Conservation (phyloP, 1,140 invertebrate genomes). For the Eueides isabella region DNA sequence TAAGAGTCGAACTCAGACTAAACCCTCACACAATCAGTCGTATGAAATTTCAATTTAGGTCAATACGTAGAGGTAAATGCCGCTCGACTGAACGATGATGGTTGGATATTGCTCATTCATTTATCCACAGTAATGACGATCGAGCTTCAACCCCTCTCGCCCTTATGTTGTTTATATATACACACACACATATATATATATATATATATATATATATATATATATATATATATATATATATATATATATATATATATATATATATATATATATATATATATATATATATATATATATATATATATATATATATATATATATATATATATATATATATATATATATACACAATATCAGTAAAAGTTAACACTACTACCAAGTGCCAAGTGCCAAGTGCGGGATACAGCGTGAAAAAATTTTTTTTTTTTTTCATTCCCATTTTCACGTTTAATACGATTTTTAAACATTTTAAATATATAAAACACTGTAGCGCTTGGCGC, state of each 20-base stretch:
- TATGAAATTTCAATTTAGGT: constrained; percentile 8
- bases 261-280: neutral
- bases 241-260: neutral
- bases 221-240: neutral
- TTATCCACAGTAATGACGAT: constrained; percentile 11
- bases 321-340: neutral
- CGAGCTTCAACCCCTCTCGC: neutral
- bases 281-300: too few relatives aligned
- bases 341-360: too few relatives aligned
- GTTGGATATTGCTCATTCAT: constrained; percentile 11
- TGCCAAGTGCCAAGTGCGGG: too few relatives aligned
- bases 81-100: constrained; percentile 10
- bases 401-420: neutral
- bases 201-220: neutral
- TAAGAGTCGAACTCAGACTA: too few relatives aligned
- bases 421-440: too few relatives aligned
- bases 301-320: neutral
- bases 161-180: neutral
- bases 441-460: too few relatives aligned
- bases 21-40: neutral
- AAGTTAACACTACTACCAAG: neutral
- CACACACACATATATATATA: neutral
- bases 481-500: too few relatives aligned
- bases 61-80: constrained; percentile 7
- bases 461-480: too few relatives aligned